Evolutionary conservation across 2,888 invertebrate genomes (phyloP), one percentile per base, ranked within the genome.

Genomic region (Eupithecia tripunctaria): DNA sequence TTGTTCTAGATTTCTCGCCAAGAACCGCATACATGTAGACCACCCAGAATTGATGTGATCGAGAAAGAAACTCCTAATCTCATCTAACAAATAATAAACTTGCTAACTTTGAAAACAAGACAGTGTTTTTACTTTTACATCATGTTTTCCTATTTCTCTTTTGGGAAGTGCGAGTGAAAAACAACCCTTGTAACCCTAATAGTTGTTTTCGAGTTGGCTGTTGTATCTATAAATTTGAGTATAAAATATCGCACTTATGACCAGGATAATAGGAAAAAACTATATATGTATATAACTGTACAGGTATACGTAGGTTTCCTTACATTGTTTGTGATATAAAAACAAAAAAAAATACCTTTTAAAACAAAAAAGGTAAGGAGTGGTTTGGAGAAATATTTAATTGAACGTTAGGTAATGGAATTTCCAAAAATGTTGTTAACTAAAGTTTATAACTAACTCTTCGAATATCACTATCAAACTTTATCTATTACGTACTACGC

Each of bases 31-130:
- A 21, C 64, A 5, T 70, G 41, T 70, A 41, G 60, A 29, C 74
- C 32, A n/a, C 2, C 78, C 77, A 75, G 78, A 76, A 60, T 47
- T 76, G 79, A 77, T 79, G 76, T 76, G 72, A 77, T 81, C 74
- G 47, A 67, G 76, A 70, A 82, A 67, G 76, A 70, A 82, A 81
- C 76, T 80, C 78, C 80, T 82, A 82, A 84, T 82, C 82, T 82
- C 80, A 81, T 81, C 77, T 80, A 84, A 82, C 80, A 84, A 81
- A 82, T 81, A 83, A 82, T 80, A 81, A 81, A 83, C 75, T 83
- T 81, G 76, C 75, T 29, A 76, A 80, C 76, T 83, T 81, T 72
- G 78, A 77, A 81, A 80, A 81, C 64, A 80, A 77, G 78, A 80
- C 69, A 71, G 76, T 81, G 77, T 79, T 79, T 79, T 78, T 77